Conservation (phyloP, 2,888 invertebrate genomes). For the Geophilus truncorum region DNA sequence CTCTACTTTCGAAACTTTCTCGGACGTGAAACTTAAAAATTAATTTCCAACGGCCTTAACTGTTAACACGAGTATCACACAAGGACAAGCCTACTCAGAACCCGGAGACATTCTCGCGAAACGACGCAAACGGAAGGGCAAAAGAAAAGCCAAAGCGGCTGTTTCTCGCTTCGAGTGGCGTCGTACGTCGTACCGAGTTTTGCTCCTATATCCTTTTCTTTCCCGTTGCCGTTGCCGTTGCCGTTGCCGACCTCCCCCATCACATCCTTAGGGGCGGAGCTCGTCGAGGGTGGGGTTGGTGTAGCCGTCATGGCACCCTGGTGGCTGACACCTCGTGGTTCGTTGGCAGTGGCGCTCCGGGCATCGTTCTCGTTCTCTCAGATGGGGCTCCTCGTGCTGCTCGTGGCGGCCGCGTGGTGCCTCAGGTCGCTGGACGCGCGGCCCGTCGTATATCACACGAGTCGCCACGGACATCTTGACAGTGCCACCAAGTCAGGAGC, state of each 20-base stretch:
- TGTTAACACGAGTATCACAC: no score
- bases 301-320: not conserved
- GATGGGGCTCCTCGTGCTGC: not conserved
- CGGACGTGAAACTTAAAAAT: no score
- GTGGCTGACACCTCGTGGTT: not conserved
- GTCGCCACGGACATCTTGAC: not conserved
- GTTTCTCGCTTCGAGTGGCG: not conserved
- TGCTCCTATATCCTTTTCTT: not conserved
- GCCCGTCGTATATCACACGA: not conserved
- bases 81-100: no score
- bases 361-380: not conserved
- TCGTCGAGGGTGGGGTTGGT: not conserved
- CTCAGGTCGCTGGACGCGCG: not conserved
- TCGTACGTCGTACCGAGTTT: not conserved
- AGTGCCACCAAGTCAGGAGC: not conserved
- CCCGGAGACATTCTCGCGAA: no score
- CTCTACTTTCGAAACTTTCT: no score
- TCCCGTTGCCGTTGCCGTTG: no score
- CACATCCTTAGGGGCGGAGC: not conserved
- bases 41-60: no score
- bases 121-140: no score
- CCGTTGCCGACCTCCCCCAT: not conserved
- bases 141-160: not conserved
- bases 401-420: not conserved
- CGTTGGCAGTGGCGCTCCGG: conserved; percentile 5